Evolutionary conservation across 1,140 invertebrate genomes (phyloP).

Genomic region (Drosophila miranda): DNA sequence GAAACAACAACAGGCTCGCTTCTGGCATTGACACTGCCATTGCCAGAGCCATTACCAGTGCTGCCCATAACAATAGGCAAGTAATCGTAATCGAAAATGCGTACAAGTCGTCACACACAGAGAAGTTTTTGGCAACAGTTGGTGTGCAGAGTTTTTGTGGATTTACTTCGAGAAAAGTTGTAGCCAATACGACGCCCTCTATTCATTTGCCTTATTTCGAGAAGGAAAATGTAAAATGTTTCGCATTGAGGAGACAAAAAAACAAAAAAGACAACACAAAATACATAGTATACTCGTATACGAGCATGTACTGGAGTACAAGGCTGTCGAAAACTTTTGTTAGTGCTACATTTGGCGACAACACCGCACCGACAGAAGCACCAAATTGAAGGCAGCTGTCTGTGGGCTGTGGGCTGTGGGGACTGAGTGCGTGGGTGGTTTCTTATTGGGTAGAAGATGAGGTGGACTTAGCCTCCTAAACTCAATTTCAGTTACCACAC

Average conservation of each 20-base stretch:
- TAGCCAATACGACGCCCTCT: conserved; percentile 46
- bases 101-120: conserved; percentile 35
- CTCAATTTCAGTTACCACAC: conserved; percentile 47
- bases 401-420: conserved; percentile 19
- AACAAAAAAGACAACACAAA: conserved; percentile 15
- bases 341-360: conserved; percentile 68
- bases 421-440: conserved; percentile 5
- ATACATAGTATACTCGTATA: no score
- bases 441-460: conserved; percentile 14
- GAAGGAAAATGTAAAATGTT: conserved; percentile 18
- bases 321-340: conserved; percentile 55
- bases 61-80: conserved; percentile 44
- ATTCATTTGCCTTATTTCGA: conserved; percentile 47
- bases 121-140: conserved; percentile 67
- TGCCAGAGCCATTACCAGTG: conserved; percentile 37
- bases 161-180: conserved; percentile 65
- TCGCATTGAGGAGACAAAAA: conserved; percentile 16
- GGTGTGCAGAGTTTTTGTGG: conserved; percentile 68
- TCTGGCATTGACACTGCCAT: conserved; percentile 34
- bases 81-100: conserved; percentile 65
- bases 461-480: conserved; percentile 36
- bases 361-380: conserved; percentile 20
- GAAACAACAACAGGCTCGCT: conserved; percentile 17
- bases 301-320: conserved; percentile 7
- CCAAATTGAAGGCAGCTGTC: conserved; percentile 58